phyloP scores from a whole-genome alignment of 2,797 vertebrate genomes.

The Coregonus suidteri region DNA sequence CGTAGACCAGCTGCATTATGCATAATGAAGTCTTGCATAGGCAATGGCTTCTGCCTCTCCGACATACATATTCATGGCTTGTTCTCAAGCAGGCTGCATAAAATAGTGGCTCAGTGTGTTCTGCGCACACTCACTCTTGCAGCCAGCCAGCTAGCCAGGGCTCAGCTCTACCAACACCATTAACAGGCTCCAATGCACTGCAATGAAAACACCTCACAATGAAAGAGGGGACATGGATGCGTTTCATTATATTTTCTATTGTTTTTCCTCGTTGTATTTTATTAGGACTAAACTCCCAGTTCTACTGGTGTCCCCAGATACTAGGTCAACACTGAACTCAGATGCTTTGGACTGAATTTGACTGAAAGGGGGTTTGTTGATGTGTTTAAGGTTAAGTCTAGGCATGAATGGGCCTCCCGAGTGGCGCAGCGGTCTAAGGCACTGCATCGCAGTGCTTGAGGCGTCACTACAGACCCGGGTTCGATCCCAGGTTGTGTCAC shows the following conservation, averaged over 20 bases:
- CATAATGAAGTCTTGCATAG: constrained; percentile 80
- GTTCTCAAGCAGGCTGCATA: constrained; percentile 73
- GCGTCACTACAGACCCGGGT: too few relatives aligned
- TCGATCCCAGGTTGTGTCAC: too few relatives aligned
- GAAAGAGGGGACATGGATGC: constrained; percentile 10
- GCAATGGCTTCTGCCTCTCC: constrained; percentile 75
- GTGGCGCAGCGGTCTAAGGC: too few relatives aligned
- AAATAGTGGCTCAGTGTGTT: constrained; percentile 64
- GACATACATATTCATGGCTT: constrained; percentile 79
- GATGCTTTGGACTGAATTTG: background rate
- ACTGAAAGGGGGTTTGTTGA: background rate
- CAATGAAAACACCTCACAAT: constrained; percentile 42
- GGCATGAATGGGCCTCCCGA: too few relatives aligned
- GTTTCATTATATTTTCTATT: background rate
- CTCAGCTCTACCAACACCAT: constrained; percentile 48
- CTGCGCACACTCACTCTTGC: constrained; percentile 47
- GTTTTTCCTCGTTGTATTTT: background rate
- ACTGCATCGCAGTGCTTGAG: too few relatives aligned
- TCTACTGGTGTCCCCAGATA: background rate
- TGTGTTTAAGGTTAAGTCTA: too few relatives aligned
- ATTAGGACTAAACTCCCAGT: background rate
- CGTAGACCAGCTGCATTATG: constrained; percentile 81
- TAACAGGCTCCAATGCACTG: constrained; percentile 30
- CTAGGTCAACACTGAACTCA: background rate
- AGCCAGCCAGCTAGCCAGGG: constrained; percentile 38